Evolutionary conservation across 1,140 invertebrate species (phyloP).

Genomic region (Physella acuta): DNA sequence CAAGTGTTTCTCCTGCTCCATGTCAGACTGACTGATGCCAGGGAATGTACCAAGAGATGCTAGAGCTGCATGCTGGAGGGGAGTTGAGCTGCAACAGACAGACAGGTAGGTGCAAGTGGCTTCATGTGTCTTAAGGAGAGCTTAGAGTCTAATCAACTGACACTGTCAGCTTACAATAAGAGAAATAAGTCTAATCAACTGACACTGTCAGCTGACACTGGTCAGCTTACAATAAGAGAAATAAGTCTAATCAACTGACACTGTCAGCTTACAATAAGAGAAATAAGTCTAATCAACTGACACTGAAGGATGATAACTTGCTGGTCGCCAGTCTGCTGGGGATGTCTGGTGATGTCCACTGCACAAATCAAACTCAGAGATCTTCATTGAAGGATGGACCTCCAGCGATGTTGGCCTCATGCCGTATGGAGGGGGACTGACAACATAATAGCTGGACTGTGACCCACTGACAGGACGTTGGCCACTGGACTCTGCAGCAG

Average conservation of each 20-base stretch:
- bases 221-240: background rate
- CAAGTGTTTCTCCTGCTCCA: conserved; percentile 29
- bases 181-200: background rate
- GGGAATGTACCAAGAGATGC: conserved; percentile 35
- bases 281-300: background rate
- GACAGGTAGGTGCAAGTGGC: too few relatives aligned
- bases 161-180: background rate
- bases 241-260: background rate
- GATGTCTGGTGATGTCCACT: too few relatives aligned
- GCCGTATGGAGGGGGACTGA: background rate
- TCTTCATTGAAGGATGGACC: conserved; percentile 8
- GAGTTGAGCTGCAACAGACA: background rate
- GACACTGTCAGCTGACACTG: background rate
- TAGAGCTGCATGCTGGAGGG: conserved; percentile 21
- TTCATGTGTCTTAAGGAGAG: background rate
- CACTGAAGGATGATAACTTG: conserved; percentile 7
- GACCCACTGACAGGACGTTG: background rate
- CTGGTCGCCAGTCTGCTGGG: too few relatives aligned
- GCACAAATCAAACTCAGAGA: conserved; percentile 20
- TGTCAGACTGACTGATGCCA: conserved; percentile 28
- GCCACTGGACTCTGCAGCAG: background rate
- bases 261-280: background rate
- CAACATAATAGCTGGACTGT: background rate
- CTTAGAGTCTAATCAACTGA: background rate
- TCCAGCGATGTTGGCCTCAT: conserved; percentile 23